These are phyloP conservation scores for Ctenicera cuprea DNA, from an alignment of 2,888 invertebrate species.

Conservation along the genomic window DNA sequence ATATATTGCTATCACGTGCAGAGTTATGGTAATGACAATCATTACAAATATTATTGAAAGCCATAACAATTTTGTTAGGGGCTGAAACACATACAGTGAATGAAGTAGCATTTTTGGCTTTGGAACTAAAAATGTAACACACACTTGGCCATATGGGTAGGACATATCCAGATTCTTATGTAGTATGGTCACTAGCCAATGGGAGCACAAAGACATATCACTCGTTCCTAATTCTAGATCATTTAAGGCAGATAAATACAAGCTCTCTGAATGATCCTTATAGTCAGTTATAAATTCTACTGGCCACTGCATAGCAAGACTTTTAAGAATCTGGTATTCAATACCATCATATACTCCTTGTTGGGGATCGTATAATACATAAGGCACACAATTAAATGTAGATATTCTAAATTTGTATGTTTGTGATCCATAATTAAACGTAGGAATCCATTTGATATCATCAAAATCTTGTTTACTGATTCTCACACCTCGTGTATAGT, in stretches of 20 bases:
- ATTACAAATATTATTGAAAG: conserved; percentile 23
- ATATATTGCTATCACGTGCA: conserved; percentile 9
- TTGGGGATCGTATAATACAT: conserved; percentile 8
- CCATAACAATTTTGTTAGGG: conserved; percentile 39
- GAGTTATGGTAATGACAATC: background rate
- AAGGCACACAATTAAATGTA: conserved; percentile 23
- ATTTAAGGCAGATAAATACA: background rate
- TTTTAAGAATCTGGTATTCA: conserved; percentile 33
- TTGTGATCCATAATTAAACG: background rate
- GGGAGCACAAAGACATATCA: conserved; percentile 19
- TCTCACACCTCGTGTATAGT: background rate
- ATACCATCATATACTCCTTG: conserved; percentile 37
- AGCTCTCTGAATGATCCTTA: background rate
- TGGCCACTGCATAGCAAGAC: conserved; percentile 15
- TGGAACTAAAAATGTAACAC: conserved; percentile 57
- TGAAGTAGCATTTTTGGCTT: conserved; percentile 45
- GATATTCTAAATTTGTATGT: conserved; percentile 8
- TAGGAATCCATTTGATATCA: background rate
- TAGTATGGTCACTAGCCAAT: conserved; percentile 16
- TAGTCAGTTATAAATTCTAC: conserved; percentile 8
- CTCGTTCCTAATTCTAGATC: conserved; percentile 8
- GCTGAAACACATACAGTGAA: conserved; percentile 38
- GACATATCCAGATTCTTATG: conserved; percentile 14
- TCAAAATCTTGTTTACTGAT: background rate
- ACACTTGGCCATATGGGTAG: conserved; percentile 52